phyloP scores from a whole-genome alignment of 2,888 invertebrate species.

The Sesia bembeciformis region DNA sequence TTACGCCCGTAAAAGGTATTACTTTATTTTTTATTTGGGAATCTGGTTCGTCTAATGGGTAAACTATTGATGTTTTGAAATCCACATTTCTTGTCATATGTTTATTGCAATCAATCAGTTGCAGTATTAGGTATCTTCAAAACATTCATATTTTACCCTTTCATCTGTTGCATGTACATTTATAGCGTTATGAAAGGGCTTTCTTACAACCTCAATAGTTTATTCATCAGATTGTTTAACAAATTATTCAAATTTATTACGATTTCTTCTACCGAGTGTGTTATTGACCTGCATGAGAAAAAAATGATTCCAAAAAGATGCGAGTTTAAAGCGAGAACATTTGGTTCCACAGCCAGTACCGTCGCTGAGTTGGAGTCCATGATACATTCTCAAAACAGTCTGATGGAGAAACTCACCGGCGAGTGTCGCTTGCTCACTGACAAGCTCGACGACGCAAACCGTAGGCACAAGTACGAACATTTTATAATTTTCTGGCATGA shows the following conservation, averaged over 20 bases:
- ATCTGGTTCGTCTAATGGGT: slow-evolving; percentile 45
- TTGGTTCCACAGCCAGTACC: slow-evolving; percentile 84
- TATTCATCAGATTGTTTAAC: slow-evolving; percentile 78
- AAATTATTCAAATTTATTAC: not conserved
- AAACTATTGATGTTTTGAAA: slow-evolving; percentile 75
- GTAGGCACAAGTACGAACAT: slow-evolving; percentile 88
- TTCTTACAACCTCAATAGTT: slow-evolving; percentile 74
- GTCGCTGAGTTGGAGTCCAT: slow-evolving; percentile 92
- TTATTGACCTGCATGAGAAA: not conserved
- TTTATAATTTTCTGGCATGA: slow-evolving; percentile 54
- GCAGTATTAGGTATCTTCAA: slow-evolving; percentile 35
- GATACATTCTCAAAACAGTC: slow-evolving; percentile 93
- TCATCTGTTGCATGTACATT: slow-evolving; percentile 64
- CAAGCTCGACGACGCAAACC: slow-evolving; percentile 91
- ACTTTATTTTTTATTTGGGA: not conserved
- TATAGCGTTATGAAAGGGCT: slow-evolving; percentile 59
- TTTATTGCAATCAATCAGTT: slow-evolving; percentile 6
- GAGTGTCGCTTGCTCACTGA: slow-evolving; percentile 92
- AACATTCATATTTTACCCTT: slow-evolving; percentile 73
- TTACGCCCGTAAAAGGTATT: too few species aligned
- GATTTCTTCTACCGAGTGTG: not conserved
- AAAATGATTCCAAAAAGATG: not conserved
- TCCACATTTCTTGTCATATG: slow-evolving; percentile 10
- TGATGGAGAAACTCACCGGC: slow-evolving; percentile 92
- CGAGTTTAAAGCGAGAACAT: slow-evolving; percentile 57